These are phyloP conservation scores for Patella vulgata DNA, from an alignment of 1,140 invertebrate species.

Conservation along the genomic window DNA sequence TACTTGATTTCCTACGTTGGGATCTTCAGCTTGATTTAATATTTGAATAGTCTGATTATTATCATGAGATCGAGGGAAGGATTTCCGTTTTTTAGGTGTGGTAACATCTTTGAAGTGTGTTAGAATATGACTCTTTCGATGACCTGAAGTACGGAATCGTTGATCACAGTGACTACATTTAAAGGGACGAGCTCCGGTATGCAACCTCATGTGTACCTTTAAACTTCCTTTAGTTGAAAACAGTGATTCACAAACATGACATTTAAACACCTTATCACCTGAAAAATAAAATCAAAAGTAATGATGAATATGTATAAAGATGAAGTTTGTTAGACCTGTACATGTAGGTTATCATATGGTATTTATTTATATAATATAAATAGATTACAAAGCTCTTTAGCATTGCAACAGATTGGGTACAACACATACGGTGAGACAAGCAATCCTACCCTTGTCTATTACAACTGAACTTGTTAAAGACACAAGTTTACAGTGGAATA, in stretches of 20 bases:
- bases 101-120: conserved; percentile 65
- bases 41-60: background rate
- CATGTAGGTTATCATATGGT: background rate
- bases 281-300: conserved; percentile 16
- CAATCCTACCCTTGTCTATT: too few species aligned
- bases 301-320: conserved; percentile 1
- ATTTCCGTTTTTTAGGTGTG: conserved; percentile 29
- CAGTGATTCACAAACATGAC: conserved; percentile 63
- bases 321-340: background rate
- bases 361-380: too few species aligned
- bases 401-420: too few species aligned
- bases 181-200: conserved; percentile 78
- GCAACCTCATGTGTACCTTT: conserved; percentile 78
- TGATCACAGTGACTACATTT: conserved; percentile 74
- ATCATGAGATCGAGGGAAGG: background rate
- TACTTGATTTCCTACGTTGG: conserved; percentile 42
- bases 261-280: conserved; percentile 64
- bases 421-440: too few species aligned
- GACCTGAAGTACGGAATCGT: conserved; percentile 72
- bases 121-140: conserved; percentile 67
- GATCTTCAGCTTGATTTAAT: conserved; percentile 12
- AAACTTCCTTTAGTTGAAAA: conserved; percentile 69
- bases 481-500: too few species aligned
- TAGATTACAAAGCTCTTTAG: too few species aligned
- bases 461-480: too few species aligned